These are phyloP conservation scores for Enteromius afrohamiltoni DNA, from an alignment of 2,797 vertebrate species.

Conservation along the genomic window DNA sequence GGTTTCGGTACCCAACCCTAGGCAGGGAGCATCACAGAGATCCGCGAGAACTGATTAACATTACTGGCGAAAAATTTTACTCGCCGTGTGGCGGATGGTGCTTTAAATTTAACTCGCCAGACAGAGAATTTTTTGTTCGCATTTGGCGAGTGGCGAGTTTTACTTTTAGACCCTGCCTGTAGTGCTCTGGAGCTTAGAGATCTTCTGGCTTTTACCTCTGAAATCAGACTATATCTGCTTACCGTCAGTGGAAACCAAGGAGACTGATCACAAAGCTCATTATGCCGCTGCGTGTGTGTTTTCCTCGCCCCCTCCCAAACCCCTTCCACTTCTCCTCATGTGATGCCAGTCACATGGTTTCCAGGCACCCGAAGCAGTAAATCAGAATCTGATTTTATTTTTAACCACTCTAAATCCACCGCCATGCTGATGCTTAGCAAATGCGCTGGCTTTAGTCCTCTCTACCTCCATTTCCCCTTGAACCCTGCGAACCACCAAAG, in stretches of 20 bases:
- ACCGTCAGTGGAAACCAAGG: conserved; percentile 77
- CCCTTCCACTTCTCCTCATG: conserved; percentile 68
- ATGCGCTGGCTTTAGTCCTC: conserved; percentile 40
- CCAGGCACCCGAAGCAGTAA: conserved; percentile 79
- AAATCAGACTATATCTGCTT: conserved; percentile 73
- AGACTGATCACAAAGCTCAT: conserved; percentile 79
- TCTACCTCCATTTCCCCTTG: conserved; percentile 39
- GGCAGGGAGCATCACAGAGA: too few species aligned
- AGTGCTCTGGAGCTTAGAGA: conserved; percentile 59
- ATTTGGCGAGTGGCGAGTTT: too few species aligned
- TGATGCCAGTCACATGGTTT: conserved; percentile 83
- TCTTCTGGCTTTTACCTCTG: conserved; percentile 73
- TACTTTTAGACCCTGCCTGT: neutral
- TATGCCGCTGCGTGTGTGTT: conserved; percentile 63
- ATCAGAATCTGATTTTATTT: conserved; percentile 82
- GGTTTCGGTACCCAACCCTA: too few species aligned
- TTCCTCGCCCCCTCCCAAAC: conserved; percentile 40
- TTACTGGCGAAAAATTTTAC: too few species aligned
- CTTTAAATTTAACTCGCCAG: too few species aligned
- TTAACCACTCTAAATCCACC: conserved; percentile 77
- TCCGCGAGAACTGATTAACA: too few species aligned
- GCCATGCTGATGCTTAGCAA: conserved; percentile 65
- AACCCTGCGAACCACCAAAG: conserved; percentile 30
- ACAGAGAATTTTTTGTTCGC: too few species aligned
- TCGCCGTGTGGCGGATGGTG: too few species aligned